Evolutionary conservation across 2,888 invertebrate genomes (phyloP).

Genomic region (Lacanobia wlatinum): DNA sequence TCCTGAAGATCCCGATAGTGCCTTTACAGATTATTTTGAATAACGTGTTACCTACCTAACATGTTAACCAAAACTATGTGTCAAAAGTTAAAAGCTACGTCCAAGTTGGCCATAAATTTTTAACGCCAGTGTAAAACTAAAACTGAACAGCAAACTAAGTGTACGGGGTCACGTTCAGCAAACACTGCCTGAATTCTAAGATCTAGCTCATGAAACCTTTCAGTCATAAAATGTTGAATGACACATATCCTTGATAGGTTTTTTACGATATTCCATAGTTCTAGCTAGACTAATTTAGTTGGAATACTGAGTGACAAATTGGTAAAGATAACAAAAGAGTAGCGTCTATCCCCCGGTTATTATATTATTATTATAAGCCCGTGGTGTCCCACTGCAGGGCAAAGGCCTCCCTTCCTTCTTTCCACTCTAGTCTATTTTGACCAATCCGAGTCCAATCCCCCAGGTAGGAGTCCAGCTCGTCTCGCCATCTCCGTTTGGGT

Average conservation of each 20-base stretch:
- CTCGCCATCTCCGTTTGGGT: too few relatives aligned
- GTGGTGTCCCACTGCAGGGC: too few relatives aligned
- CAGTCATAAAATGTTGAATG: conserved; percentile 9
- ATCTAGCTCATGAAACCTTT: conserved; percentile 14
- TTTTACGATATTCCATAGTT: background rate
- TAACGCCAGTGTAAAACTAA: conserved; percentile 31
- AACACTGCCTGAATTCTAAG: conserved; percentile 29
- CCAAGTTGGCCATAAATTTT: conserved; percentile 23
- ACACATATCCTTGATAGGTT: conserved; percentile 1
- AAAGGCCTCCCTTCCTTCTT: too few relatives aligned
- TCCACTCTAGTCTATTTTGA: too few relatives aligned
- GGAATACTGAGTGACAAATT: background rate
- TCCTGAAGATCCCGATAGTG: too few relatives aligned
- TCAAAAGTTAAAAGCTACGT: background rate
- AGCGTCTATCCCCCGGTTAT: too few relatives aligned
- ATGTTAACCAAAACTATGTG: conserved; percentile 2
- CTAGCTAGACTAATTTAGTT: background rate
- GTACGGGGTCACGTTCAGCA: conserved; percentile 41
- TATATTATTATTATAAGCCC: too few relatives aligned
- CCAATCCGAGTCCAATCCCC: too few relatives aligned
- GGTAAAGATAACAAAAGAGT: background rate
- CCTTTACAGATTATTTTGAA: background rate
- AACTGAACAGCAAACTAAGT: conserved; percentile 25
- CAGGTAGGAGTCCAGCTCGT: too few relatives aligned
- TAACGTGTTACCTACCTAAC: background rate